Conservation (phyloP, 2,113 vertebrate species). For the Catagonus wagneri region DNA sequence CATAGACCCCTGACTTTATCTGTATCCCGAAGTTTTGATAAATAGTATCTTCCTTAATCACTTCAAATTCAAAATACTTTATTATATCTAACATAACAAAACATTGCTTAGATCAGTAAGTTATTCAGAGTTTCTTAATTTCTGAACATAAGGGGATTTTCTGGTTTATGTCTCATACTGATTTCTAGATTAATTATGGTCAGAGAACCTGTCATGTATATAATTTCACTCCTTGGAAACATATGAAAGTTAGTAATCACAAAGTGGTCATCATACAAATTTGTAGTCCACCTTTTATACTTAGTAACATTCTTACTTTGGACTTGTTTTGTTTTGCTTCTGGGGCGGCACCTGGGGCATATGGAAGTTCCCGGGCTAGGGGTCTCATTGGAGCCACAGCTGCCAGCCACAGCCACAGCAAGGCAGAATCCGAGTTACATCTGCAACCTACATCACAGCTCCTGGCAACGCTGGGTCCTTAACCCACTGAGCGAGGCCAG, state of each 20-base stretch:
- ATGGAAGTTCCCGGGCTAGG: no score
- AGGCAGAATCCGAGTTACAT: no score
- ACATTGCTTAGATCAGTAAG: neutral
- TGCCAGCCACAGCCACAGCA: no score
- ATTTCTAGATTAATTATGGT: slow-evolving; percentile 17
- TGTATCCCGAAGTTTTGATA: neutral
- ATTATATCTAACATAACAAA: neutral
- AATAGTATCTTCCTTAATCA: neutral
- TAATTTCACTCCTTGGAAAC: neutral
- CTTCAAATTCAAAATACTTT: slow-evolving; percentile 43
- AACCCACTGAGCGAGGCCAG: no score
- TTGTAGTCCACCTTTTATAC: neutral
- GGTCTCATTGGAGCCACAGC: no score
- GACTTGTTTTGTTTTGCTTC: neutral
- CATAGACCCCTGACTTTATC: neutral
- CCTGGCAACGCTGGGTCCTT: no score
- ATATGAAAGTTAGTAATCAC: neutral
- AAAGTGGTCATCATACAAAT: neutral
- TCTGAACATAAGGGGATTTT: neutral
- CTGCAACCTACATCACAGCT: no score
- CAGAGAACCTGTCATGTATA: neutral
- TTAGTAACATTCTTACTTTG: neutral
- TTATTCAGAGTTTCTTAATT: slow-evolving; percentile 10
- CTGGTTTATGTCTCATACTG: neutral
- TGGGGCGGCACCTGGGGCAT: no score